Percentiles rank a stretch among this genome's conserved stretches.
Evolutionary conservation across 2,113 vertebrate genomes (phyloP).

Genomic region (Macrotus californicus): DNA sequence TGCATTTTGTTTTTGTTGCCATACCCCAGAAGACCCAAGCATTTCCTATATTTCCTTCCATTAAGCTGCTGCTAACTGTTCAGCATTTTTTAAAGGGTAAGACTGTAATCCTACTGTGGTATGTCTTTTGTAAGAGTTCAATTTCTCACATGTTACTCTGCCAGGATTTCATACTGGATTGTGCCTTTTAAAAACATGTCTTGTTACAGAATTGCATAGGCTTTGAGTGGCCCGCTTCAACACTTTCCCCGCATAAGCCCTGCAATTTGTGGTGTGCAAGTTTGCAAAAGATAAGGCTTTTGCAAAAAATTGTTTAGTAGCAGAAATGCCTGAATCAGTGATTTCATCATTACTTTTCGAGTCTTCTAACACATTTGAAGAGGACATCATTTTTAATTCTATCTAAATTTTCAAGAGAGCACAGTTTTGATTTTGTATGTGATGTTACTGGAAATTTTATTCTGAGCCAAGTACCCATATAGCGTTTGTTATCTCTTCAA

Average conservation of each 20-base stretch:
- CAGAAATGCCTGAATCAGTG: not conserved
- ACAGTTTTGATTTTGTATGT: not conserved
- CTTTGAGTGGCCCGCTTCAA: not conserved
- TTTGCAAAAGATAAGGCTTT: not conserved
- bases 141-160: not conserved
- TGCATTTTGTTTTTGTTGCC: not conserved
- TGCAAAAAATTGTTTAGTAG: not conserved
- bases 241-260: not conserved
- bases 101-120: not conserved
- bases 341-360: not conserved
- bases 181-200: not conserved
- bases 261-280: not conserved
- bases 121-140: not conserved
- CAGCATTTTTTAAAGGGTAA: not conserved
- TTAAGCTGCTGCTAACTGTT: not conserved
- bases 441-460: not conserved
- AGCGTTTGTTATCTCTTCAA: not conserved
- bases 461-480: not conserved
- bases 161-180: not conserved
- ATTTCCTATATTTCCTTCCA: not conserved
- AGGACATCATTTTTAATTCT: not conserved
- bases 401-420: not conserved
- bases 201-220: not conserved
- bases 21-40: not conserved
- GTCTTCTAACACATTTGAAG: conserved; percentile 13